Base-by-base conservation (phyloP, 2,888 invertebrate genomes). In the Pterostichus madidus region DNA sequence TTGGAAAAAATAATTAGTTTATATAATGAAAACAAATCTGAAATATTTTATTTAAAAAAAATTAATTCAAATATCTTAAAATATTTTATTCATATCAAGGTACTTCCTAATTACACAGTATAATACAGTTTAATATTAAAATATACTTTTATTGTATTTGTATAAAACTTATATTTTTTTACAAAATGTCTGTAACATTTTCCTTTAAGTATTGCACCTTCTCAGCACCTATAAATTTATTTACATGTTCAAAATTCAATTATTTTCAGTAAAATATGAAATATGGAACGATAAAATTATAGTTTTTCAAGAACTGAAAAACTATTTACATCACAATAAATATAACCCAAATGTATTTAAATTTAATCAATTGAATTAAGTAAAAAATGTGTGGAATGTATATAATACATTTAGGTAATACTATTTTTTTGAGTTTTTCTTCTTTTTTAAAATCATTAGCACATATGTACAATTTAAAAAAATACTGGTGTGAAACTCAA, bases 51-150 rank as follows among this genome's bases (percentile, higher is more conserved):
- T 24, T 32, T 5, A 32, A 31, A 11, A 35, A 32, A 35, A 35
- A 35, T 35, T 32, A 13, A 35, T 31, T 10, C 11, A 13, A 24
- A 39, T 39, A 53, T 56, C 77, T 44, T 77, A 56, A 56, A 79
- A 64, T 73, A 75, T 81, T 77, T 64, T 82, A 77, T 64, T 83
- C 64, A 24, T 83, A 83, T 83, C 83, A 76, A 83, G 77, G 83
- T 77, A 83, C 68, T 83, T 83, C 77, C 83, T 83, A 83, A 83
- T 83, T 64, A 82, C 81, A 80, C 2, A 71, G 39, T 68, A 75
- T 52, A 68, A 56, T 76, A 82, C 75, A 83, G 15, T 83, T 77
- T 76, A 83, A 52, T 77, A 83, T 77, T 76, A 76, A 39, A 80
- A 80, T 56, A 71, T 71, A 24, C 39, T 17, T 39, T 39, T 39